Conservation (phyloP, 2,888 invertebrate genomes). For the Tiliacea citrago region DNA sequence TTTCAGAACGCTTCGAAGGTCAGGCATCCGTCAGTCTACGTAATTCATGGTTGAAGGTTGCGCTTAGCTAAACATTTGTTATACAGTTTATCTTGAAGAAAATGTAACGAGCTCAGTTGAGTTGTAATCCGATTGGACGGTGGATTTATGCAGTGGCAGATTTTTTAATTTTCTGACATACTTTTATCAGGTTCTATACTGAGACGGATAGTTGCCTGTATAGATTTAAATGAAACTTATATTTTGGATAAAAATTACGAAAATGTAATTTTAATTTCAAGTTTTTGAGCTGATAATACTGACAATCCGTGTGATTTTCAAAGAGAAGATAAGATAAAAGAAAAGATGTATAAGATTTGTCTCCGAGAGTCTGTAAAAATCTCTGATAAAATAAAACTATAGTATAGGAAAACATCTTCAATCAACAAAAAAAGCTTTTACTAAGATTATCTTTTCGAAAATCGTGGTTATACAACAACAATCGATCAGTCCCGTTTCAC, state of each 20-base stretch:
- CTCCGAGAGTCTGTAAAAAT: not conserved
- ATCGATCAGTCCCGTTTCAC: constrained; percentile 42
- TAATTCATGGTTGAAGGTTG: constrained; percentile 35
- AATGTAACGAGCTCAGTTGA: not conserved
- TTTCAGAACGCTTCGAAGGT: constrained; percentile 19
- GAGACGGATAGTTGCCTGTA: not conserved
- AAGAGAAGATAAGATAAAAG: too few relatives aligned
- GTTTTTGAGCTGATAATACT: not conserved
- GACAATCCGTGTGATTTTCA: not conserved
- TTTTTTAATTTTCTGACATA: not conserved
- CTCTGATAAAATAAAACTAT: not conserved
- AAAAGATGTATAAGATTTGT: not conserved
- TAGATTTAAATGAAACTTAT: not conserved
- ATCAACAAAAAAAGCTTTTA: not conserved
- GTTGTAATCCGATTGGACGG: constrained; percentile 8
- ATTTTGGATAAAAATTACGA: not conserved
- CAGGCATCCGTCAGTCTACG: constrained; percentile 22
- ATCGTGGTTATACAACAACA: not conserved
- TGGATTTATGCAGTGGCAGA: not conserved
- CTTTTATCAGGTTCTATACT: not conserved
- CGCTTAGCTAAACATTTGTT: constrained; percentile 30
- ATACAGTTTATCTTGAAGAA: constrained; percentile 10
- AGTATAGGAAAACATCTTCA: not conserved
- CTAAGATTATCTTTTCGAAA: constrained; percentile 13
- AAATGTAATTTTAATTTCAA: not conserved